Percentiles rank a stretch among this genome's conserved stretches.
phyloP scores from a whole-genome alignment of 2,797 vertebrate species.

The Cetoscarus ocellatus region DNA sequence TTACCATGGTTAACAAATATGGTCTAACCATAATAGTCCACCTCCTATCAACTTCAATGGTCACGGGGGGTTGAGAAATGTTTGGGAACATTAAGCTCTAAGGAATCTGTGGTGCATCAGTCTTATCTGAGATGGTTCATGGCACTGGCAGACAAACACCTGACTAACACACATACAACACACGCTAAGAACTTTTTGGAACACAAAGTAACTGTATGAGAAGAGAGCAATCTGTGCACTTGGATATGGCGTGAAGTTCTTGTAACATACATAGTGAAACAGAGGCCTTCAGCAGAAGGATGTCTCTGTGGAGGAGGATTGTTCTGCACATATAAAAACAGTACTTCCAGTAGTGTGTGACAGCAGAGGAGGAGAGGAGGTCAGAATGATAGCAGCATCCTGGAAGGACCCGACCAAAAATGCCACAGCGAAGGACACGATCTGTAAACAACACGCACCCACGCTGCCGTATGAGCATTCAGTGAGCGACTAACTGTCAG shows the following conservation, averaged over 20 bases:
- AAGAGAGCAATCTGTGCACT: slow-evolving; percentile 16
- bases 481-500: slow-evolving; percentile 67
- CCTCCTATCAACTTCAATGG: slow-evolving; percentile 1
- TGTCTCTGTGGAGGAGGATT: slow-evolving; percentile 27
- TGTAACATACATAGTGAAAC: slow-evolving; percentile 22
- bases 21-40: no score
- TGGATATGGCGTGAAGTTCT: slow-evolving; percentile 17
- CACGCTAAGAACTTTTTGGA: slow-evolving; percentile 8
- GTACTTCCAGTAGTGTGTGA: slow-evolving; percentile 73
- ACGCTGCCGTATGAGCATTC: slow-evolving; percentile 65
- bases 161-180: slow-evolving; percentile 39
- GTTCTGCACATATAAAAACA: slow-evolving; percentile 53
- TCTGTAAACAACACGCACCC: slow-evolving; percentile 77
- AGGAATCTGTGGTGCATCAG: slow-evolving; percentile 60
- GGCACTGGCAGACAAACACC: slow-evolving; percentile 56
- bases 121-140: slow-evolving; percentile 65
- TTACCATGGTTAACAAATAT: no score
- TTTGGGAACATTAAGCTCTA: slow-evolving; percentile 60
- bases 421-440: slow-evolving; percentile 71
- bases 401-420: slow-evolving; percentile 76
- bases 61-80: slow-evolving; percentile 64
- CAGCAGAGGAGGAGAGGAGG: slow-evolving; percentile 65
- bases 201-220: slow-evolving; percentile 11
- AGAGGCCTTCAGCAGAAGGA: slow-evolving; percentile 11
- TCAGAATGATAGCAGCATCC: slow-evolving; percentile 80